Evolutionary conservation across 2,888 invertebrate genomes (phyloP), one percentile per base, ranked within the genome.

Genomic region (Rhopalosiphum nymphaeae): DNA sequence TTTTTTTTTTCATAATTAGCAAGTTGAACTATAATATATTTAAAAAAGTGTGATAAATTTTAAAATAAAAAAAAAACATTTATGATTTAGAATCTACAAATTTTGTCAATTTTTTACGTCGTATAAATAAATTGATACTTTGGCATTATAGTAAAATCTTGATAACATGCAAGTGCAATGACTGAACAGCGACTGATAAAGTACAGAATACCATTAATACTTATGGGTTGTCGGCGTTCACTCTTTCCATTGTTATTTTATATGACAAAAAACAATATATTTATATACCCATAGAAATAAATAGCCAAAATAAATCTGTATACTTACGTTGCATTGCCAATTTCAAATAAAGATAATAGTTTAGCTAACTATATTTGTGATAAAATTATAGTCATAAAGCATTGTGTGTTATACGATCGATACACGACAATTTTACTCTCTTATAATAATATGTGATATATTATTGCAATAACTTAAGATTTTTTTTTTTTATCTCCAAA

Each of bases 151-250:
- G 16, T 84, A 53, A 44, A 36, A 44, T 85, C 85, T 29, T 57
- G 91, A 91, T 91, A 85, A n/a, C n/a, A 44, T 85, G 57, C 57
- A 57, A 85, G 91, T 91, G 85, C 44, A 91, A 91, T 44, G 56
- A 85, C 91, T 57, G 91, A 85, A 91, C 91, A 57, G 2, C n/a
- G 5, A 91, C 91, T 57, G 91, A 91, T 91, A 91, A 91, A 56
- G 56, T 36, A 16, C 29, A 53, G 29, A 56, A 91, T 53, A 84
- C 85, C 53, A 84, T 49, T 42, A 25, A 85, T 57, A 91, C 91
- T 85, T 91, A 91, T 85, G 85, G 85, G n/a, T 46, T 44, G n/a
- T 85, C 44, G 25, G n/a, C 84, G 44, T 56, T 44, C 44, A 29
- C 42, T 56, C 42, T 53, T 25, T n/a, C 56, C n/a, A 16, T 29